These are phyloP conservation scores for Allolobophora icterica DNA, from an alignment of 2,888 invertebrate genomes.

Conservation along the genomic window DNA sequence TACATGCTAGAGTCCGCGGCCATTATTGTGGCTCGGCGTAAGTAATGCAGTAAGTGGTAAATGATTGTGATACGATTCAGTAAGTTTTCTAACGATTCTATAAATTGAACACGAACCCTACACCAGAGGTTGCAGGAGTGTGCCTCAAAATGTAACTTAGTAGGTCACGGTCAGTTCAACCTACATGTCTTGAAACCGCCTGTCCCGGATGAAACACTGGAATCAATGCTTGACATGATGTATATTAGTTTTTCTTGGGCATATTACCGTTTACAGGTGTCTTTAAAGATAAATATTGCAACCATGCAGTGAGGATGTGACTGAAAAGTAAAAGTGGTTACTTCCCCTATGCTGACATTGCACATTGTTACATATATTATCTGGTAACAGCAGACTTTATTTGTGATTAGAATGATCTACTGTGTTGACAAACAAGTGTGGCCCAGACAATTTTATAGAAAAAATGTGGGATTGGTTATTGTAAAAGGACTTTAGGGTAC, in stretches of 20 bases:
- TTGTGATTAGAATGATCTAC: no score
- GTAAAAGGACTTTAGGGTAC: not conserved
- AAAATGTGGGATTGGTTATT: not conserved
- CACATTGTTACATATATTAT: not conserved
- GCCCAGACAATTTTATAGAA: no score
- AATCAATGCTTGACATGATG: no score
- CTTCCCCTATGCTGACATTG: not conserved
- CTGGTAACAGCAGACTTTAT: not conserved
- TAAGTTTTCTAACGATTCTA: not conserved
- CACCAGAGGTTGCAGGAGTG: not conserved
- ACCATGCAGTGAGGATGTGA: not conserved
- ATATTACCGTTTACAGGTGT: no score
- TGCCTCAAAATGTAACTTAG: not conserved
- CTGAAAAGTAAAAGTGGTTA: no score
- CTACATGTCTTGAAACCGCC: not conserved
- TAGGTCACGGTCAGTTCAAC: not conserved
- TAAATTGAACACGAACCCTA: not conserved
- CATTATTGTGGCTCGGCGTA: not conserved
- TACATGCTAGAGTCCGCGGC: slow-evolving; percentile 5
- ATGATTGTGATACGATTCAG: not conserved
- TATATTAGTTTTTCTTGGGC: no score
- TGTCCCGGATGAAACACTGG: not conserved
- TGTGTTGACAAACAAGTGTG: no score
- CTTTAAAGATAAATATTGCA: no score
- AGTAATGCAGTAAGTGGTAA: not conserved